Conservation (phyloP, 2,113 vertebrate species). For the Crotalus tigris region DNA sequence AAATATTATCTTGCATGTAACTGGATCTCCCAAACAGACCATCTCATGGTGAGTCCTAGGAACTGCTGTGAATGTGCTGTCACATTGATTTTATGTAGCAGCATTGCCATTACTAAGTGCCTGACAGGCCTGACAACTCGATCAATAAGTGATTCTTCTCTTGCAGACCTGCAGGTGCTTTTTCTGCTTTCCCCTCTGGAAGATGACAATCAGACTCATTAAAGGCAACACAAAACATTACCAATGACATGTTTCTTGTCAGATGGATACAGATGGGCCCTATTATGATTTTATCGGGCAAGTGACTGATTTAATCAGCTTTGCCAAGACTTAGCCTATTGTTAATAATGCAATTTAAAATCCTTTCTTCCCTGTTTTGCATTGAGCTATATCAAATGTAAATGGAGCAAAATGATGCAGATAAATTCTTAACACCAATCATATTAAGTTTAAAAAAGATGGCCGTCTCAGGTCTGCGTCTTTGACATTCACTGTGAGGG, state of each 20-base stretch:
- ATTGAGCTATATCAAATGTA: conserved; percentile 59
- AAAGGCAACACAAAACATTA: conserved; percentile 60
- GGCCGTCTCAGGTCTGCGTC: conserved; percentile 49
- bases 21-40: conserved; percentile 50
- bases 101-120: conserved; percentile 42
- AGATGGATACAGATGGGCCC: conserved; percentile 50
- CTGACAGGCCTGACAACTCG: conserved; percentile 50
- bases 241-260: conserved; percentile 56
- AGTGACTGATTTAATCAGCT: conserved; percentile 61
- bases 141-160: conserved; percentile 62
- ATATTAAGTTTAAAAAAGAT: conserved; percentile 23
- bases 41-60: conserved; percentile 20
- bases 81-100: conserved; percentile 64
- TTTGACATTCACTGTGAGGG: conserved; percentile 35
- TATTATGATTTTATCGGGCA: conserved; percentile 54
- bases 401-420: conserved; percentile 43
- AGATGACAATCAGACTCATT: conserved; percentile 67
- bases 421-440: conserved; percentile 34
- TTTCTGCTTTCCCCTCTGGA: conserved; percentile 50
- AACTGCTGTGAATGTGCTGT: conserved; percentile 44
- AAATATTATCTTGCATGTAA: not conserved
- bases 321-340: conserved; percentile 46
- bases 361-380: conserved; percentile 43
- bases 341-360: conserved; percentile 61
- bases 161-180: conserved; percentile 50